Evolutionary conservation across 1,140 invertebrate genomes (phyloP).

Genomic region (Heliconius melpomene): DNA sequence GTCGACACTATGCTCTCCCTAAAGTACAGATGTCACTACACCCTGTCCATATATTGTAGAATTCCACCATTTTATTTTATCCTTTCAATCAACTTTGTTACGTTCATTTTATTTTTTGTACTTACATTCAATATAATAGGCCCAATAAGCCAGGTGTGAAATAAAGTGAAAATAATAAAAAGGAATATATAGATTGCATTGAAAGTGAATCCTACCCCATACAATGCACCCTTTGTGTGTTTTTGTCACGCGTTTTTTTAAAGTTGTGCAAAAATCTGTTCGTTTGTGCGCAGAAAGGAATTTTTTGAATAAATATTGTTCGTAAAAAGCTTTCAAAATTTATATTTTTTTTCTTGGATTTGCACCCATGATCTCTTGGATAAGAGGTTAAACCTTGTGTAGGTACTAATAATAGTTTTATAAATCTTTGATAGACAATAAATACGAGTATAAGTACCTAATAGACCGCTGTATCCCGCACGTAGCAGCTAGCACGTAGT

Average conservation of each 20-base stretch:
- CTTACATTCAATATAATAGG: background rate
- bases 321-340: too few species aligned
- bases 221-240: constrained; percentile 28
- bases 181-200: constrained; percentile 14
- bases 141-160: constrained; percentile 26
- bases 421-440: too few species aligned
- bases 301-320: background rate
- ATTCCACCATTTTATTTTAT: background rate
- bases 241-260: background rate
- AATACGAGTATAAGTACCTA: too few species aligned
- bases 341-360: too few species aligned
- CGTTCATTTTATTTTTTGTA: background rate
- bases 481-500: too few species aligned
- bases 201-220: constrained; percentile 17
- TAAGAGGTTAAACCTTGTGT: too few species aligned
- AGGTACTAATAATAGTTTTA: too few species aligned
- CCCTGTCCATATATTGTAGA: background rate
- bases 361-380: too few species aligned
- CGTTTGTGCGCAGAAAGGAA: background rate
- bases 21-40: background rate
- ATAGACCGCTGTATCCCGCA: too few species aligned
- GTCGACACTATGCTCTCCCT: too few species aligned
- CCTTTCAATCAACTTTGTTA: background rate
- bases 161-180: constrained; percentile 20
- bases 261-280: constrained; percentile 13